phyloP scores from a whole-genome alignment of 2,797 vertebrate genomes.

The Centropyge bicolor region DNA sequence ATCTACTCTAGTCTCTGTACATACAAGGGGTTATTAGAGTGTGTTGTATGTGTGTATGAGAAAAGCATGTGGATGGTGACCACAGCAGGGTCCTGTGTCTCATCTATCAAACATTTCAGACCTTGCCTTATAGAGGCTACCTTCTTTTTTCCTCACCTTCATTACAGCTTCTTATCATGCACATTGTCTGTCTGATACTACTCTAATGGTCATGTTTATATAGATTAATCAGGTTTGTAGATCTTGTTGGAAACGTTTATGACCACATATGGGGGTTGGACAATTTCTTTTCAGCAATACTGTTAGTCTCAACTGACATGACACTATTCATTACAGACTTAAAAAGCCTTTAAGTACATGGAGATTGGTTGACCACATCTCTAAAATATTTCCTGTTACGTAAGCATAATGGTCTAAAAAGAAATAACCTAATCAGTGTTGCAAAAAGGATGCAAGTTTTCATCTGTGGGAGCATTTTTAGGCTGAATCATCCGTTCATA shows the following conservation, averaged over 20 bases:
- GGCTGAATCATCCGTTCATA: constrained; percentile 13
- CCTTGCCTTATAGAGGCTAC: no score
- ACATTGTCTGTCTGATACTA: no score
- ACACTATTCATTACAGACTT: not conserved
- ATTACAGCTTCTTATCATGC: no score
- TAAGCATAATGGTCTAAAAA: not conserved
- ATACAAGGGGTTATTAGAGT: no score
- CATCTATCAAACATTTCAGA: no score
- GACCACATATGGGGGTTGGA: constrained; percentile 28
- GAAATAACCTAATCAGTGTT: not conserved
- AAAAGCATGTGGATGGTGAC: no score
- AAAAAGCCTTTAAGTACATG: not conserved
- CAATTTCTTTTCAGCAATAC: constrained; percentile 10
- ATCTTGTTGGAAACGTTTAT: constrained; percentile 35
- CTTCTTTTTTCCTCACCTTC: no score
- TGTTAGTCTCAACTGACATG: not conserved
- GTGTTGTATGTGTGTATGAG: constrained; percentile 29
- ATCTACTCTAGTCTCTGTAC: no score
- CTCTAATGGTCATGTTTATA: constrained; percentile 92
- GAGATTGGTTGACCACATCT: not conserved
- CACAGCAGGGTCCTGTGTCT: no score
- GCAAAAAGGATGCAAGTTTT: not conserved
- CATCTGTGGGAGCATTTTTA: constrained; percentile 14
- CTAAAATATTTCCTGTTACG: not conserved
- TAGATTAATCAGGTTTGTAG: constrained; percentile 89